Evolutionary conservation across 2,113 vertebrate genomes (phyloP).

Genomic region (Phainopepla nitens): DNA sequence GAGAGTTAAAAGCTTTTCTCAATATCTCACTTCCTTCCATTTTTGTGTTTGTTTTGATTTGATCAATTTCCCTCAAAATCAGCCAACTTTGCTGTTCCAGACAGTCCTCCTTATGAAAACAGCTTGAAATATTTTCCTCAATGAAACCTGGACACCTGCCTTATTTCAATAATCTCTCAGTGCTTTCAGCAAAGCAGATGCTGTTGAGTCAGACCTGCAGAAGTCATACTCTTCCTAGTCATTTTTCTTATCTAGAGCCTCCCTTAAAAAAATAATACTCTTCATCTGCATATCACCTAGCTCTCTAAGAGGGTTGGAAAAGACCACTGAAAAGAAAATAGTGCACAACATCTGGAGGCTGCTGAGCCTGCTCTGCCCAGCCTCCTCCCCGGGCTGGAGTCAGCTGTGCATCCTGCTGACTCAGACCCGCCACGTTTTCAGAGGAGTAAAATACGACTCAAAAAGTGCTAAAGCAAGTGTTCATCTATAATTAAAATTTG

Average conservation of each 20-base stretch:
- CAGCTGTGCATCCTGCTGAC: slow-evolving; percentile 45
- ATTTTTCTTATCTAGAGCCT: neutral
- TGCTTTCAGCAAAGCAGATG: neutral
- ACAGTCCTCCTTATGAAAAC: neutral
- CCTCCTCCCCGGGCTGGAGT: neutral
- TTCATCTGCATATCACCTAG: neutral
- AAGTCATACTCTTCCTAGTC: neutral
- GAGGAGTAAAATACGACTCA: slow-evolving; percentile 42
- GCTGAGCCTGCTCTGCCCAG: neutral
- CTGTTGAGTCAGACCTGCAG: neutral
- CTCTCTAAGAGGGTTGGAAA: neutral
- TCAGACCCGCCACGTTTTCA: neutral
- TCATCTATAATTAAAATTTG: slow-evolving; percentile 59
- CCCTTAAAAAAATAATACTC: neutral
- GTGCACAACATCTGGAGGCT: neutral
- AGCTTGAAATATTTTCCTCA: slow-evolving; percentile 13
- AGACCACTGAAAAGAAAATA: neutral
- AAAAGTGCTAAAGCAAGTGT: slow-evolving; percentile 57
- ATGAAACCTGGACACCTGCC: slow-evolving; percentile 15
- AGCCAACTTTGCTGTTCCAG: neutral
- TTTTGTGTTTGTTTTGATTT: neutral
- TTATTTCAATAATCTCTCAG: neutral
- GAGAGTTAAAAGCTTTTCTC: neutral
- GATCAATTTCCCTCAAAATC: neutral
- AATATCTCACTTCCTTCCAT: neutral